These are phyloP conservation scores for Eupleurogrammus muticus DNA, from an alignment of 2,797 vertebrate genomes.

Conservation along the genomic window DNA sequence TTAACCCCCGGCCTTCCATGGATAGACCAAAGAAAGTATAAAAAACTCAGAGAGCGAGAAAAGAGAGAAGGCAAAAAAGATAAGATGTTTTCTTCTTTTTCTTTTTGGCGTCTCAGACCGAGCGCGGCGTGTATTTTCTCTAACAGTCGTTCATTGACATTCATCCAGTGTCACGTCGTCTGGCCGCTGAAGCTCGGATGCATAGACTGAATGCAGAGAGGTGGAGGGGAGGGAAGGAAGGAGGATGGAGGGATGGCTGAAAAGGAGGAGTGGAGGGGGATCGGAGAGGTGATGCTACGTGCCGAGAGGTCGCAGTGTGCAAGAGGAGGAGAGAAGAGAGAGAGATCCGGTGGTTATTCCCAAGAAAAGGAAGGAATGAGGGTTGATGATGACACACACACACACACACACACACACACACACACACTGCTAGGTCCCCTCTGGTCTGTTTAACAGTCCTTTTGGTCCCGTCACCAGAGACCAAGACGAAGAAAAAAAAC, in stretches of 20 bases:
- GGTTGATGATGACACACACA: constrained; percentile 9
- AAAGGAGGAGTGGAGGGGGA: background rate
- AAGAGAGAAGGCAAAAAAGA: constrained; percentile 50
- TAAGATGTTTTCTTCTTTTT: constrained; percentile 46
- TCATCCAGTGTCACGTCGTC: constrained; percentile 71
- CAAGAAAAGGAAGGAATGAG: background rate
- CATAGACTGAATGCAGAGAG: constrained; percentile 78
- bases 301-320: constrained; percentile 20
- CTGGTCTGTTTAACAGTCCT: constrained; percentile 72
- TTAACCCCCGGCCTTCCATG: constrained; percentile 3
- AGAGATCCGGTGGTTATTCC: background rate
- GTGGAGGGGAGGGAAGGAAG: constrained; percentile 23
- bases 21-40: constrained; percentile 29
- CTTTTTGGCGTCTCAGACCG: constrained; percentile 27
- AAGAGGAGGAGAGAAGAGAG: constrained; percentile 17
- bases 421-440: constrained; percentile 59
- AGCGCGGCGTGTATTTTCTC: constrained; percentile 65
- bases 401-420: constrained; percentile 16
- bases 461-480: constrained; percentile 72
- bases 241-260: constrained; percentile 7
- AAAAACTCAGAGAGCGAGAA: constrained; percentile 40
- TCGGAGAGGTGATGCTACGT: constrained; percentile 42
- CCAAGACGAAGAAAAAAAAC: constrained; percentile 71
- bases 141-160: constrained; percentile 80
- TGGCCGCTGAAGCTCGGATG: constrained; percentile 71